Conservation (phyloP, 1,140 invertebrate species). For the Pseudomyrmex flavicornis region DNA sequence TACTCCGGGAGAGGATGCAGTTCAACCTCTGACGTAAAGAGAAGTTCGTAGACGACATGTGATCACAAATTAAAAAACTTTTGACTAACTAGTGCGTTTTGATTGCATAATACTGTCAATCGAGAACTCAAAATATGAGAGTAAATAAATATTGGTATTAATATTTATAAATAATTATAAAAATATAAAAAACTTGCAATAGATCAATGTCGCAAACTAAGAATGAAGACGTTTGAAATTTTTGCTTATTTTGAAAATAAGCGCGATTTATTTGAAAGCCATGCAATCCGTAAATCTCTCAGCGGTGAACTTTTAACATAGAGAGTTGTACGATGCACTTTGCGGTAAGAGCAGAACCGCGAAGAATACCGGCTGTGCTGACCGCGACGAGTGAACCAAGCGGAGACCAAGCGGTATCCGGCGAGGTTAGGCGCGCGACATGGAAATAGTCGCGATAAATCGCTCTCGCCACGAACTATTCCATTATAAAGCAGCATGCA, state of each 20-base stretch:
- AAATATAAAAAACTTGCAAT: too few species aligned
- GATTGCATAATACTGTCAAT: not conserved
- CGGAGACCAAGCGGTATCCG: constrained; percentile 63
- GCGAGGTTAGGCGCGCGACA: constrained; percentile 69
- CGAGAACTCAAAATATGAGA: not conserved
- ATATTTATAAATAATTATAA: not conserved
- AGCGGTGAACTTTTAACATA: constrained; percentile 34
- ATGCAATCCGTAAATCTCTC: not conserved
- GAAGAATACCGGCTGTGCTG: constrained; percentile 58
- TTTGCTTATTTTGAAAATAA: not conserved
- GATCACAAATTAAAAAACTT: not conserved
- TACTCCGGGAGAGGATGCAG: constrained; percentile 56
- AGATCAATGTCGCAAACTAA: too few species aligned
- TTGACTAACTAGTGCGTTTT: not conserved
- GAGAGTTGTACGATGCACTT: constrained; percentile 29
- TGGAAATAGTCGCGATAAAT: constrained; percentile 81
- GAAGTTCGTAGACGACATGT: not conserved
- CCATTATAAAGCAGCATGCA: constrained; percentile 77
- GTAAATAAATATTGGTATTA: too few species aligned
- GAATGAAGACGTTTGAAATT: not conserved
- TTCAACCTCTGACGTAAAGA: constrained; percentile 28
- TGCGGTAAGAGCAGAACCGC: constrained; percentile 22
- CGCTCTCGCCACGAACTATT: constrained; percentile 78
- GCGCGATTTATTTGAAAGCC: not conserved
- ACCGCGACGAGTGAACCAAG: constrained; percentile 51